Evolutionary conservation across 2,888 invertebrate genomes (phyloP).

Genomic region (Pristionchus japonicus): DNA sequence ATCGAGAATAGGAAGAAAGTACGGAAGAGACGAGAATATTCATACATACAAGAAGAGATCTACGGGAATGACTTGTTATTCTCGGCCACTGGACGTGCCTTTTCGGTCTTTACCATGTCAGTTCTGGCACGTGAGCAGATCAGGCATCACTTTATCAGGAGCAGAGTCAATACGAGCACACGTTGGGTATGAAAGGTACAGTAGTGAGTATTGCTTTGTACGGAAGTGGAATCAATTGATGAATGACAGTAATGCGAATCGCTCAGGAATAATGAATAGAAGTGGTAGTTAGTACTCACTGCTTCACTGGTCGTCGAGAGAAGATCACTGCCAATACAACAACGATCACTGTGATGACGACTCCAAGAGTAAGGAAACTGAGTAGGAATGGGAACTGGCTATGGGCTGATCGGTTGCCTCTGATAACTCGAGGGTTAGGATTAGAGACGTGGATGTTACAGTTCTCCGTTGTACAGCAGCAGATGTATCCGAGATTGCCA

Average conservation of each 20-base stretch:
- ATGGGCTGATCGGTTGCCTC: neutral
- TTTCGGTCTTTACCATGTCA: neutral
- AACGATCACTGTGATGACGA: neutral
- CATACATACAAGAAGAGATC: neutral
- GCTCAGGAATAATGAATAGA: neutral
- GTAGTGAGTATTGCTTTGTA: no score
- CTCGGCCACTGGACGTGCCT: neutral
- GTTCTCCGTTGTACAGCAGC: neutral
- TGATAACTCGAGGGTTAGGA: neutral
- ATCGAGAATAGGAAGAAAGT: neutral
- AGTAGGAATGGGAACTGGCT: neutral
- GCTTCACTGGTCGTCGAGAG: neutral
- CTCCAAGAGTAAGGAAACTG: neutral
- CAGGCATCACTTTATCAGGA: constrained; percentile 7
- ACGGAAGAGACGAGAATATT: neutral
- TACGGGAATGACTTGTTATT: neutral
- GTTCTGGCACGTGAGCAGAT: neutral
- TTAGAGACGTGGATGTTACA: neutral
- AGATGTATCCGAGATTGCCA: neutral
- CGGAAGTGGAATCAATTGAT: neutral
- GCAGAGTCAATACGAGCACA: neutral
- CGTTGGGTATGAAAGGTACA: neutral
- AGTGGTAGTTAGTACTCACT: neutral
- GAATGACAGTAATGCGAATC: neutral
- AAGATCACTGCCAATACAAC: neutral